Base-by-base conservation (phyloP, 2,113 vertebrate species). In the Bos indicus region DNA sequence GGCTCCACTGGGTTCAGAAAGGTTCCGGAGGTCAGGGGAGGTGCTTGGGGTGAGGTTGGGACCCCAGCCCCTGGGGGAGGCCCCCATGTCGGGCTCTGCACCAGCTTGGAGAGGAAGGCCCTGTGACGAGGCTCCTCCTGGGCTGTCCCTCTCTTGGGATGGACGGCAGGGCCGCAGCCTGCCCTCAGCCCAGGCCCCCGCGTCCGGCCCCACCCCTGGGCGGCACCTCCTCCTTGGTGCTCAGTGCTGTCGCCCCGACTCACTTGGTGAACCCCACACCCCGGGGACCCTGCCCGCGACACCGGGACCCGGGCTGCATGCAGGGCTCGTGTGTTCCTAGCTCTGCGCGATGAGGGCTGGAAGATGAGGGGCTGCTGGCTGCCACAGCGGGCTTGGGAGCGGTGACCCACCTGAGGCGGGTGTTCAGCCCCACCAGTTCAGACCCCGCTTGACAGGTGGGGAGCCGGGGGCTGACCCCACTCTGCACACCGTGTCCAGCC, bases 121-220 rank as follows among this genome's bases (percentile, higher is more conserved):
- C 4, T 33, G 51, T 36, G 33, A 8, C 4, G 12, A 56, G 52
- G 21, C 19, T 23, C 52, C 52, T 56, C 81, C 21, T 14, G 51
- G 28, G 7, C 19, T 1, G 1, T 16, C 33, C 52, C 23, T 13
- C 25, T 4, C 4, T 25, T 4, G 52, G 51, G 7, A 7, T 2
- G 33, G 33, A 9, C 2, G 3, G 51, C 1, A 4, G 51, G 51
- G 33, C 48, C 2, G 17, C 51, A 7, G 80, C 51, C 48, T 51
- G 11, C 5, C 5, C 19, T 14, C 17, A 30, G 8, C 51, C 33
- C 51, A 8, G 51, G 81, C 33, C 46, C 46, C 43, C 0, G 8
- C 15, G 2, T 30, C 46, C 8, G 33, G 80, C 51, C 19, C 19
- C 17, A 12, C 80, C 48, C 28, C 80, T 0, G 6, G 30, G 80